These are phyloP conservation scores for Canis aureus DNA, from an alignment of 2,113 vertebrate species.

Conservation along the genomic window DNA sequence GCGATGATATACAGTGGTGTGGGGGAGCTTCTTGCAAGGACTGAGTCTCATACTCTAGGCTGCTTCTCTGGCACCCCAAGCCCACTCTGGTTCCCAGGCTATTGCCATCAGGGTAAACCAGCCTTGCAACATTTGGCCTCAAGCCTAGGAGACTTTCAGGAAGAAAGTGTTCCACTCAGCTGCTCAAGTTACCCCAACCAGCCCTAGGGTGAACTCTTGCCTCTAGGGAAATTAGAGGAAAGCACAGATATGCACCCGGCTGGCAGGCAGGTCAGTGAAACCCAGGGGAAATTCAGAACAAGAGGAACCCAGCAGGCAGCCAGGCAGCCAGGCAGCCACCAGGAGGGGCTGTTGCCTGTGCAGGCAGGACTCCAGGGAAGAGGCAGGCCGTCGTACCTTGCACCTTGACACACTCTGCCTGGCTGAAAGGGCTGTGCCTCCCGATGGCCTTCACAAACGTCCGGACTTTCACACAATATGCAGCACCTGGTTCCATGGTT, in stretches of 20 bases:
- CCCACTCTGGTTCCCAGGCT: neutral
- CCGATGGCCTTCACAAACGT: constrained; percentile 75
- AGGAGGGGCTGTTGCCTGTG: neutral
- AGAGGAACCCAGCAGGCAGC: neutral
- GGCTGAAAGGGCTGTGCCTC: constrained; percentile 85
- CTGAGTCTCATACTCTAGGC: neutral
- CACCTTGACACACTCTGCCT: constrained; percentile 78
- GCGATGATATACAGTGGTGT: rapidly evolving
- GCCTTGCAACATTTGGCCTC: neutral
- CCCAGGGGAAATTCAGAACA: neutral
- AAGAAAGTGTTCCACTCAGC: neutral
- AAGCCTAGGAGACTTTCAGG: neutral
- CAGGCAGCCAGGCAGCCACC: rapidly evolving
- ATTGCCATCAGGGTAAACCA: neutral
- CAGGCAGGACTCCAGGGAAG: neutral
- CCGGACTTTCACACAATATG: constrained; percentile 86
- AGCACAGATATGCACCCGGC: neutral
- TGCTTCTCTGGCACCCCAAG: neutral
- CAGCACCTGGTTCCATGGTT: constrained; percentile 79
- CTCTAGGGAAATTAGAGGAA: neutral
- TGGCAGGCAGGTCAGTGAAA: neutral
- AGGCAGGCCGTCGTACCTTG: constrained; percentile 76
- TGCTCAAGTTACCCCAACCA: neutral
- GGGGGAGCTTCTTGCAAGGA: neutral
- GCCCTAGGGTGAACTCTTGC: neutral